These are phyloP conservation scores for Smutsia gigantea DNA, from an alignment of 2,797 vertebrate genomes.

Conservation along the genomic window DNA sequence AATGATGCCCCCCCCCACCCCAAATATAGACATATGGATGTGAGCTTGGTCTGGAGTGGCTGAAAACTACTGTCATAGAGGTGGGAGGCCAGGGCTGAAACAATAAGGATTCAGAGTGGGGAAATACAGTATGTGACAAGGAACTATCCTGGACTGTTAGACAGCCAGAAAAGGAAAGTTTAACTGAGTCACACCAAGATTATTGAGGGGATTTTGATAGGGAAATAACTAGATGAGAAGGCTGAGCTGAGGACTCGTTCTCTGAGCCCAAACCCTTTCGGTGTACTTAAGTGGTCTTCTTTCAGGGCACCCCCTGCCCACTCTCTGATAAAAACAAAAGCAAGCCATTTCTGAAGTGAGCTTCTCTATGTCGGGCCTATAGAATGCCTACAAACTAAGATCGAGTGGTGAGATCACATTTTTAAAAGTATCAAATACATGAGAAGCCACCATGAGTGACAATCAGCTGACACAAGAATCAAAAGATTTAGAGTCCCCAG, in stretches of 20 bases:
- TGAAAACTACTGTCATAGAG: background rate
- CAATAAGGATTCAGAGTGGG: background rate
- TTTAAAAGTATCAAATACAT: background rate
- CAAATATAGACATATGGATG: background rate
- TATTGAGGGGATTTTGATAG: background rate
- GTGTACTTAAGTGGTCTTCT: background rate
- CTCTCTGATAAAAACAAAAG: background rate
- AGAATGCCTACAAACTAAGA: background rate
- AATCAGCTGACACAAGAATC: background rate
- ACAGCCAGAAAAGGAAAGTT: background rate
- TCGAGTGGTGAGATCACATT: background rate
- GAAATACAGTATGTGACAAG: background rate
- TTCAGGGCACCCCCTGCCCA: background rate
- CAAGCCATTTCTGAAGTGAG: background rate
- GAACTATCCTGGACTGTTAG: background rate
- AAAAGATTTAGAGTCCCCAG: background rate
- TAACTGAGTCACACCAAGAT: background rate
- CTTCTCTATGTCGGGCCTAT: background rate
- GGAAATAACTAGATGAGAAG: background rate
- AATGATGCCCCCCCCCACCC: background rate
- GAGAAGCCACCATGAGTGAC: background rate
- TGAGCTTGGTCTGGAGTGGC: background rate
- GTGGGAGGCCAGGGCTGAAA: background rate
- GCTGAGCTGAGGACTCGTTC: background rate
- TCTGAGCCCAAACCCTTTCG: background rate